phyloP scores from a whole-genome alignment of 2,797 vertebrate species.

The Halcyon smyrnensis region DNA sequence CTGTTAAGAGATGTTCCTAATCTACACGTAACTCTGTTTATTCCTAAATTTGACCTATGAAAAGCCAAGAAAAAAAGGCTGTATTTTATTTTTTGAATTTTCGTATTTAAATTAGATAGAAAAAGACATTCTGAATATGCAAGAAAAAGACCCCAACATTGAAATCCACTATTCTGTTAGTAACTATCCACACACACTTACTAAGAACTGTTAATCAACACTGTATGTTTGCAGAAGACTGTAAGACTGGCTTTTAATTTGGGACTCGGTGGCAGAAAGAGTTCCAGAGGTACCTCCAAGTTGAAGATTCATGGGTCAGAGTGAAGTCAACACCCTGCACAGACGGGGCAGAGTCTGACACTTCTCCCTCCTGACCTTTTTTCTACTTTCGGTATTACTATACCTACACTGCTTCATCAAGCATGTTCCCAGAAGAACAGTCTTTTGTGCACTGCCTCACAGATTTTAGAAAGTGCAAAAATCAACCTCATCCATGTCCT shows the following conservation, averaged over 20 bases:
- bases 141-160: not conserved
- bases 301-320: not conserved
- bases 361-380: not conserved
- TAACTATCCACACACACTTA: conserved; percentile 1
- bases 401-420: not conserved
- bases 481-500: not conserved
- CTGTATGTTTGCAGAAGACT: not conserved
- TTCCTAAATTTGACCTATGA: not conserved
- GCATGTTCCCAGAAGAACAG: not conserved
- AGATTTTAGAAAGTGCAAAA: not conserved
- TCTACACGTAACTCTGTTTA: not conserved
- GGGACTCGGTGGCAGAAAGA: not conserved
- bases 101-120: conserved; percentile 1
- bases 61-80: not conserved
- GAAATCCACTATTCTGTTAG: conserved; percentile 7
- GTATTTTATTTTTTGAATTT: not conserved
- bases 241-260: not conserved
- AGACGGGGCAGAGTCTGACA: not conserved
- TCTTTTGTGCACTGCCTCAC: accelerated
- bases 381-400: not conserved
- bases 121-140: not conserved
- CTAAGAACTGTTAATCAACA: not conserved
- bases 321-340: not conserved
- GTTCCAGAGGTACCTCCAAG: not conserved
- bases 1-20: not conserved